Evolutionary conservation across 2,113 vertebrate species (phyloP).

Genomic region (Tonatia bakeri): DNA sequence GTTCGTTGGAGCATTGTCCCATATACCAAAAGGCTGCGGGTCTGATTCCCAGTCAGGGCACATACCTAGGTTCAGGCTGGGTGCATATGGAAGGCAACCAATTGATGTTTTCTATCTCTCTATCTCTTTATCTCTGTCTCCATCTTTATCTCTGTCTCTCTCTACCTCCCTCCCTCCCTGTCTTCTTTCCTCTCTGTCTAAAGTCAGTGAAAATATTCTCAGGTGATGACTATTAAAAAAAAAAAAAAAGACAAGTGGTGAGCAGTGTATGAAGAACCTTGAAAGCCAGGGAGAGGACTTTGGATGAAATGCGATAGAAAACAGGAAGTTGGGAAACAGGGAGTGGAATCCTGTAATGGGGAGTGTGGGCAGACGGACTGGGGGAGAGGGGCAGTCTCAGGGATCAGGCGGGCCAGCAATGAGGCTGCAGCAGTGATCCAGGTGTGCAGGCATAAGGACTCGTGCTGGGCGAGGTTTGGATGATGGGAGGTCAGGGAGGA

Average conservation of each 20-base stretch:
- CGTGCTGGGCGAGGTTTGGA: not conserved
- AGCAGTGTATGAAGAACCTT: not conserved
- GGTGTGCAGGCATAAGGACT: not conserved
- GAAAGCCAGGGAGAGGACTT: not conserved
- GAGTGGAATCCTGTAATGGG: not conserved
- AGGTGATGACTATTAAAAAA: no score
- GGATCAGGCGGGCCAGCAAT: not conserved
- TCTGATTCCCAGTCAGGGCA: no score
- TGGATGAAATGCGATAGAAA: not conserved
- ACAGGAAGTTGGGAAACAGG: not conserved
- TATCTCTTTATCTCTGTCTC: no score
- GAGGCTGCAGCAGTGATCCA: not conserved
- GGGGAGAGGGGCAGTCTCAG: not conserved
- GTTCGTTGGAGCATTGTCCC: no score
- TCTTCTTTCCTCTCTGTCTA: no score
- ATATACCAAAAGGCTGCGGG: no score
- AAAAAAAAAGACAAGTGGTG: not conserved
- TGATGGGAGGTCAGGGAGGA: no score
- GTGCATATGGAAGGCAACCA: no score
- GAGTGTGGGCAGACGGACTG: not conserved
- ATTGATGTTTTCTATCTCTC: no score
- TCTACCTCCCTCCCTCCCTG: no score
- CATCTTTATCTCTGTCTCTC: fast-evolving
- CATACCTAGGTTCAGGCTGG: no score
- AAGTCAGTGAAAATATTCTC: no score